Percentiles rank a stretch among this genome's conserved stretches.
phyloP scores from a whole-genome alignment of 1,140 invertebrate genomes.

The Drosophila arizonae region DNA sequence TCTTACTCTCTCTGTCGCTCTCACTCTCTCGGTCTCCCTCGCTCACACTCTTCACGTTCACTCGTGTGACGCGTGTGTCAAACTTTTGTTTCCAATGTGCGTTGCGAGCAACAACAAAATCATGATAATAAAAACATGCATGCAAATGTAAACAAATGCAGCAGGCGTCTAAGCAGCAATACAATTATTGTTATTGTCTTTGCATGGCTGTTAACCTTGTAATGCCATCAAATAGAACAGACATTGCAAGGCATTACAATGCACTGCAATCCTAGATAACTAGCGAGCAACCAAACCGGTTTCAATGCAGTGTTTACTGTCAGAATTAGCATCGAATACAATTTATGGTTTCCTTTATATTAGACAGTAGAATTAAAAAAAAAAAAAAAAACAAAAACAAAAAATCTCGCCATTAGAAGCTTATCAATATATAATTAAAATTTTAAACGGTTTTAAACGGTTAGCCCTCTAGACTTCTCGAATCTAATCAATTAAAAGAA shows the following conservation, averaged over 20 bases:
- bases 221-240: background rate
- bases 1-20: constrained; percentile 13
- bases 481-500: constrained; percentile 27
- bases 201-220: constrained; percentile 5
- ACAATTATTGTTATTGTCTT: constrained; percentile 23
- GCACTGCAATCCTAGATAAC: no score
- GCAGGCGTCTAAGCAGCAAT: constrained; percentile 29
- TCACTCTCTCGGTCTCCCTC: constrained; percentile 21
- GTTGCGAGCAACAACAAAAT: constrained; percentile 35
- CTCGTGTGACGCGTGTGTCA: background rate
- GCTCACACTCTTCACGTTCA: background rate
- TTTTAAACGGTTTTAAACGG: no score
- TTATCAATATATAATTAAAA: no score
- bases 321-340: no score
- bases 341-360: no score
- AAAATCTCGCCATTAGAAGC: no score
- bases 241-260: no score
- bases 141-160: constrained; percentile 73
- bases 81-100: constrained; percentile 22
- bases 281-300: no score
- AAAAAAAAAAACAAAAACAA: no score
- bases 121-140: constrained; percentile 33
- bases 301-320: no score
- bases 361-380: no score
- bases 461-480: background rate